phyloP scores from a whole-genome alignment of 1,140 invertebrate genomes.

The Pemphigus obesinymphae region DNA sequence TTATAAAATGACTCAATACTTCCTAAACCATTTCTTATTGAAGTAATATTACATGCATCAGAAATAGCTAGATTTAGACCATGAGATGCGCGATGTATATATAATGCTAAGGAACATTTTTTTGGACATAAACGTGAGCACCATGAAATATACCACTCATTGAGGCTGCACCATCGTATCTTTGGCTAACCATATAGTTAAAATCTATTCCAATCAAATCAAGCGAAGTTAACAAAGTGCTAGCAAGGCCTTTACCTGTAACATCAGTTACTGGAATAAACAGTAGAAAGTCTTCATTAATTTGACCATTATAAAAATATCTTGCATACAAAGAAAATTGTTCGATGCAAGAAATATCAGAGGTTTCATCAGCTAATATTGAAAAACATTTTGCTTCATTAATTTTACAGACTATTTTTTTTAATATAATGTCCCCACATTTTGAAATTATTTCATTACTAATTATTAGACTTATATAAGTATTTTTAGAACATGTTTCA shows the following conservation, averaged over 20 bases:
- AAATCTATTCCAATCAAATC: constrained; percentile 44
- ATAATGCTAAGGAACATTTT: constrained; percentile 3
- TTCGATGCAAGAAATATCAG: constrained; percentile 27
- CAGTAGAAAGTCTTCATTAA: constrained; percentile 44
- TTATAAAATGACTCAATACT: constrained; percentile 10
- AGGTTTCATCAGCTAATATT: constrained; percentile 8
- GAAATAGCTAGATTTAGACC: constrained; percentile 32
- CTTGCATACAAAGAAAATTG: constrained; percentile 7
- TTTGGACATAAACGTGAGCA: constrained; percentile 43
- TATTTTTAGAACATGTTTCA: neutral
- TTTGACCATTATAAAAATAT: constrained; percentile 1
- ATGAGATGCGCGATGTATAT: constrained; percentile 34
- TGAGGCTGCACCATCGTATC: constrained; percentile 48
- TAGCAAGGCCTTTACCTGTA: constrained; percentile 44
- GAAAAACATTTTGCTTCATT: neutral
- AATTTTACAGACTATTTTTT: neutral
- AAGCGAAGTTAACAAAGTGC: constrained; percentile 43
- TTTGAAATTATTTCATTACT: constrained; percentile 19
- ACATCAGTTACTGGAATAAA: constrained; percentile 46
- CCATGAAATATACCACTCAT: constrained; percentile 44
- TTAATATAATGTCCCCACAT: neutral
- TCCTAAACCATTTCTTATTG: constrained; percentile 35
- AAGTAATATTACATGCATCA: constrained; percentile 9
- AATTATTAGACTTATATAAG: constrained; percentile 5
- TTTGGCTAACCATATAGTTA: constrained; percentile 45